A percentile compares a stretch with the other conserved stretches of the same genome.
Conservation (phyloP, 2,888 invertebrate species). For the Sthenelais limicola region DNA sequence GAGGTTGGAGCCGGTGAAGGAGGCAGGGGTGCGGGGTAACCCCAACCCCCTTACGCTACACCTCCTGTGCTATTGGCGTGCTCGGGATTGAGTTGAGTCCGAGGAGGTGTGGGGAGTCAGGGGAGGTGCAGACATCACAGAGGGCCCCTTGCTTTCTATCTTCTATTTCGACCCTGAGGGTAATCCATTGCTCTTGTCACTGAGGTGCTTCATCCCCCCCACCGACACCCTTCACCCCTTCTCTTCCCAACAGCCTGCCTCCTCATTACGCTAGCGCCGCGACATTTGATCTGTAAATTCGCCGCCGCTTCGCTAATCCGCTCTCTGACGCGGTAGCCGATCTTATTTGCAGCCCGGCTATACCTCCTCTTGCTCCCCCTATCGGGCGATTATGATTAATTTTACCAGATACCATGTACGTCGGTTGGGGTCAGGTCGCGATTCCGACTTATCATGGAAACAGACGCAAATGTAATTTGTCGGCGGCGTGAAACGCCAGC, state of each 20-base stretch:
- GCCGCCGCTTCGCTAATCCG: too few relatives aligned
- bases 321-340: too few relatives aligned
- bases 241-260: not conserved
- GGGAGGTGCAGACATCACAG: not conserved
- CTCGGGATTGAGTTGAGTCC: not conserved
- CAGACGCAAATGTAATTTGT: constrained; percentile 34
- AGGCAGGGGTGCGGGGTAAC: not conserved
- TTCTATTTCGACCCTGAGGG: not conserved
- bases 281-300: not conserved
- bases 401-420: constrained; percentile 36
- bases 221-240: not conserved
- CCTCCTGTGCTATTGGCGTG: not conserved
- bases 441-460: constrained; percentile 38
- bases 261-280: not conserved
- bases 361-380: not conserved
- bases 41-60: too few relatives aligned
- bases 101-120: not conserved
- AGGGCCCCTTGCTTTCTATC: not conserved
- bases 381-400: constrained; percentile 35
- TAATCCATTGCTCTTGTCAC: too few relatives aligned
- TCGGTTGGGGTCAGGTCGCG: constrained; percentile 26
- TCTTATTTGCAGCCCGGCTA: not conserved
- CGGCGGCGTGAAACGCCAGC: not conserved
- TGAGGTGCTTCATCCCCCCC: not conserved
- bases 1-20: not conserved